Evolutionary conservation across 2,113 vertebrate species (phyloP).

Genomic region (Phylloscopus trochilus): DNA sequence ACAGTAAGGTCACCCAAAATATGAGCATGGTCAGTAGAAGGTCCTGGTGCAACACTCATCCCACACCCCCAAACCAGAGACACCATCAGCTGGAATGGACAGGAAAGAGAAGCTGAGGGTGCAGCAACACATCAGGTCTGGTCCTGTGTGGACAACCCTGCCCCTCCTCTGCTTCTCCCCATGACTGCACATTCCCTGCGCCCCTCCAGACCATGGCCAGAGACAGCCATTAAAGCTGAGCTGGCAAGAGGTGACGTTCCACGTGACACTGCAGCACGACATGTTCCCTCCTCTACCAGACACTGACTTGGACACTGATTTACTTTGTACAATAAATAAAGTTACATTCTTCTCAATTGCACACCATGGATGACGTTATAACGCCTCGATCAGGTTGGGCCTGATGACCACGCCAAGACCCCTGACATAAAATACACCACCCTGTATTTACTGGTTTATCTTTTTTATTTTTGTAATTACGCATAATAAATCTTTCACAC

Average conservation of each 20-base stretch:
- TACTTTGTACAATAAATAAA: not conserved
- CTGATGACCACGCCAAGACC: not conserved
- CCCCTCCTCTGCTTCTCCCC: not conserved
- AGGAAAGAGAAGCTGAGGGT: not conserved
- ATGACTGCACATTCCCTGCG: rapidly evolving
- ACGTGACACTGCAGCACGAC: rapidly evolving
- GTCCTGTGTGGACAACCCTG: not conserved
- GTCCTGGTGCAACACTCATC: not conserved
- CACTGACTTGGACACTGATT: not conserved
- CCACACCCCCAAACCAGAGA: not conserved
- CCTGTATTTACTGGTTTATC: not conserved
- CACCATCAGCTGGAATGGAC: not conserved
- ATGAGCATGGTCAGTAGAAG: rapidly evolving
- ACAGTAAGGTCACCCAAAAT: not conserved
- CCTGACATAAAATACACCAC: not conserved
- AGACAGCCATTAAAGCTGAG: rapidly evolving
- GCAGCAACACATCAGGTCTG: not conserved
- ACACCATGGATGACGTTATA: rapidly evolving
- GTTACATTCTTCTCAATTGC: not conserved
- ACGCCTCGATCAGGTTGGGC: rapidly evolving
- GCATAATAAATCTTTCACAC: conserved; percentile 23
- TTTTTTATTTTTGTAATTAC: conserved; percentile 4
- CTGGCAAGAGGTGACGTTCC: not conserved
- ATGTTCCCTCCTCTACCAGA: not conserved
- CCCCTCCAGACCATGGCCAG: not conserved